Evolutionary conservation across 2,113 vertebrate species (phyloP), one percentile per base, ranked within the genome.

Genomic region (Nicator chloris): DNA sequence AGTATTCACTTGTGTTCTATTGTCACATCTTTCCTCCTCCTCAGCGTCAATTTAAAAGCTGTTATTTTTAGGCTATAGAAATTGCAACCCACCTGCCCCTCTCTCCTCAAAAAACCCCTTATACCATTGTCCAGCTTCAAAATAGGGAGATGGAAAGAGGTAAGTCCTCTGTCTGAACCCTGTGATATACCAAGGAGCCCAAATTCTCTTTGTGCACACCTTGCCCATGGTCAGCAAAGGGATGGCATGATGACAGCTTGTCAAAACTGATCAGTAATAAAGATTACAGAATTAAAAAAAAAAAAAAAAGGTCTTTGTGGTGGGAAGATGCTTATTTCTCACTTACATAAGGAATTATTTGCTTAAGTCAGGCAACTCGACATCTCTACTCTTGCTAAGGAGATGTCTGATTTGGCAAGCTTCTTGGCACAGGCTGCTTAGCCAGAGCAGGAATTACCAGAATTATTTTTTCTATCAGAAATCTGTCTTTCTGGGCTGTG

Each of bases 41-140:
- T 88, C 85, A 51, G 42, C 1, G 0, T 78, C 76, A 90, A 49
- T 78, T 86, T 93, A 83, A 96, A 90, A 91, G 76, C 69, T 90
- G 82, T 90, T 96, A 94, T 95, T 96, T 95, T 96, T 95, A 94
- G 76, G 28, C 85, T 44, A 22, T 39, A 66, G 85, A 86, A 94
- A 90, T 90, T 80, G 39, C 42, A 54, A 61, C 10, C n/a, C 4
- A 0, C 50, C 23, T 61, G 33, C 44, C 47, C 37, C 8, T 24
- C 24, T 64, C 39, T 81, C 28, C 24, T 30, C 22, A 75, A 37
- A 85, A 80, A 77, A 51, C 7, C 4, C 3, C 3, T 6, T 65
- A 7, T 42, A 14, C 40, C 33, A 7, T 4, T 56, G 44, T 30
- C 27, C 63, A 76, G 10, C 42, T 81, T 91, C 51, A 81, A 90